These are phyloP conservation scores for Hyperoplus immaculatus DNA, from an alignment of 2,797 vertebrate genomes.

Conservation along the genomic window DNA sequence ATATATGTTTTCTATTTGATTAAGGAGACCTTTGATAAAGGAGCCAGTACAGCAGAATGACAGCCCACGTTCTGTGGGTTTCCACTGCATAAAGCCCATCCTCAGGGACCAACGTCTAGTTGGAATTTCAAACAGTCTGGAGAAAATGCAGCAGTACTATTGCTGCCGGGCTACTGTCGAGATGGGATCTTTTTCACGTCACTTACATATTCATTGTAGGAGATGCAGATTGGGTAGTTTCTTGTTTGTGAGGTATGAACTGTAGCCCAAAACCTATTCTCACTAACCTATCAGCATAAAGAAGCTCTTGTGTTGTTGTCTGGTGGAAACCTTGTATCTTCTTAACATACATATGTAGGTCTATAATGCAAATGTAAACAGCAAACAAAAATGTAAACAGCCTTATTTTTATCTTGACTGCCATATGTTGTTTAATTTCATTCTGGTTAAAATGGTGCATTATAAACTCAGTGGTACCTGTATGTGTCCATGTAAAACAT, in stretches of 20 bases:
- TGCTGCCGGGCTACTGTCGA: slow-evolving; percentile 41
- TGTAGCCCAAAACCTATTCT: slow-evolving; percentile 31
- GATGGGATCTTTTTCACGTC: slow-evolving; percentile 58
- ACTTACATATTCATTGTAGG: slow-evolving; percentile 63
- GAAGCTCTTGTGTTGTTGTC: not conserved
- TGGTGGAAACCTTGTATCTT: not conserved
- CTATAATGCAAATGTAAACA: not conserved
- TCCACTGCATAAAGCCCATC: slow-evolving; percentile 70
- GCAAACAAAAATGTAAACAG: not conserved
- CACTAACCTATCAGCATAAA: slow-evolving; percentile 32
- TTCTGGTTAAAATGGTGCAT: not conserved
- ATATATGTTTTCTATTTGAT: slow-evolving; percentile 67
- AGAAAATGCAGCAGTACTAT: slow-evolving; percentile 32
- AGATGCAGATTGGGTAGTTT: slow-evolving; percentile 53
- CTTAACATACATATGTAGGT: slow-evolving; percentile 1
- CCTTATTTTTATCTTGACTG: not conserved
- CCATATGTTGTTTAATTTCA: not conserved
- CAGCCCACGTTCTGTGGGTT: slow-evolving; percentile 68
- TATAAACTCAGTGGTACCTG: not conserved
- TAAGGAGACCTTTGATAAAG: slow-evolving; percentile 70
- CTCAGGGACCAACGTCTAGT: slow-evolving; percentile 61
- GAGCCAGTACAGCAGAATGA: slow-evolving; percentile 58
- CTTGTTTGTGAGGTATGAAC: slow-evolving; percentile 66
- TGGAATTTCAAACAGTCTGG: slow-evolving; percentile 73
- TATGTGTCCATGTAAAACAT: not conserved